phyloP scores from a whole-genome alignment of 2,888 invertebrate genomes.

The Nephrocerus scutellatus region DNA sequence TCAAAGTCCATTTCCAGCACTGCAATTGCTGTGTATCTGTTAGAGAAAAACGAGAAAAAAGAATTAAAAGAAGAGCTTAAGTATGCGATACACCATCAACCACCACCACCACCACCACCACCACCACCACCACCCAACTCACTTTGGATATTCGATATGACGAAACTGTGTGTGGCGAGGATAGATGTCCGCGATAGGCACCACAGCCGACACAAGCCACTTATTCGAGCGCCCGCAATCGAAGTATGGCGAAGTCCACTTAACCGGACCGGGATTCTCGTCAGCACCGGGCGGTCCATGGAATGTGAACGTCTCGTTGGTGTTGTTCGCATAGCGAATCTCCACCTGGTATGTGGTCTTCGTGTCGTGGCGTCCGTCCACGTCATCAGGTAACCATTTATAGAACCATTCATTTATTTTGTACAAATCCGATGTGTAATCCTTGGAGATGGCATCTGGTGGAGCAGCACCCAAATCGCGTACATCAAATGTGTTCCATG shows the following conservation, averaged over 20 bases:
- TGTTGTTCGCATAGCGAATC: slow-evolving; percentile 88
- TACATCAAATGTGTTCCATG: slow-evolving; percentile 83
- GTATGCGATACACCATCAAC: too few species aligned
- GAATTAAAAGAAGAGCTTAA: too few species aligned
- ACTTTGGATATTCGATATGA: slow-evolving; percentile 91
- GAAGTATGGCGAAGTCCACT: slow-evolving; percentile 91
- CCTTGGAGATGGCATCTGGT: slow-evolving; percentile 68
- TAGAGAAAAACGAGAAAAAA: too few species aligned
- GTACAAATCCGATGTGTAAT: slow-evolving; percentile 87
- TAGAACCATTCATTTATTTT: slow-evolving; percentile 92
- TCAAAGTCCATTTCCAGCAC: slow-evolving; percentile 96
- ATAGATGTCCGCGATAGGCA: slow-evolving; percentile 92
- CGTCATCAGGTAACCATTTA: slow-evolving; percentile 83
- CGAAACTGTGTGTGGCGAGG: slow-evolving; percentile 88
- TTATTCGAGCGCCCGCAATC: slow-evolving; percentile 93
- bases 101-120: too few species aligned
- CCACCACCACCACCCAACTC: slow-evolving; percentile 40
- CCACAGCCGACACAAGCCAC: slow-evolving; percentile 90
- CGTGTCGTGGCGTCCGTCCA: slow-evolving; percentile 75
- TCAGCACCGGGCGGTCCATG: slow-evolving; percentile 89
- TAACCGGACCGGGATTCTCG: slow-evolving; percentile 85
- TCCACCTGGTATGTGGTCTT: slow-evolving; percentile 91
- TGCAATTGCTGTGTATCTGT: slow-evolving; percentile 84
- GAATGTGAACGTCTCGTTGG: slow-evolving; percentile 93
- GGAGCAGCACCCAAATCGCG: slow-evolving; percentile 81